Evolutionary conservation across 2,888 invertebrate genomes (phyloP), one percentile per base, ranked within the genome.

Genomic region (Leptinotarsa tumamoca): DNA sequence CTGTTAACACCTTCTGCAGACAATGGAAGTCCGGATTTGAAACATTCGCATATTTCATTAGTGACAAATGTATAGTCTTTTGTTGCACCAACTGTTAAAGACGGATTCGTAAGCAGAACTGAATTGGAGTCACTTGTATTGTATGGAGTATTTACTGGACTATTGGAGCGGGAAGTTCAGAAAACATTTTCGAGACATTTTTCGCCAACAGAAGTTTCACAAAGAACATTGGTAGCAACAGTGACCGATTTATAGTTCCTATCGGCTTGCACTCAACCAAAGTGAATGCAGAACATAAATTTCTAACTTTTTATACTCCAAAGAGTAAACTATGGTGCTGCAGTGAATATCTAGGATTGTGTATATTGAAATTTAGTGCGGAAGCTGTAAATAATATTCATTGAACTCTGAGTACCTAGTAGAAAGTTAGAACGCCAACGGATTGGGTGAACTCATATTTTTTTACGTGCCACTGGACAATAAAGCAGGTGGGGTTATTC

Each of bases 251-350:
- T 76, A 76, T 67, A 50, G 63, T 61, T 71, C 17, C 70, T 68
- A 72, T 73, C 76, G 73, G 70, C 27, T 76, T 76, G 66, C 66
- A 71, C 67, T 76, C 73, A 27, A 23, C 66, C 52, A 61, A 71
- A 71, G 21, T 67, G 61, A 73, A 76, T 76, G 71, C 73, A 67
- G 23, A 52, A 73, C 70, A 73, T 76, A 76, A 73, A 76, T 76
- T 70, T 66, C 51, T 56, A n/a, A 51, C 66, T 75, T 75, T 75
- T 75, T 72, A 67, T 18, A 66, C 1, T 23, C 21, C 21, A 63
- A 71, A 21, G 71, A 67, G 71, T 71, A 33, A 63, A 63, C 68
- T 63, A 10, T 63, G 17, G 33, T 43, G 63, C 43, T 4, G 33
- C 43, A 43, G 17, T n/a, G 23, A 58, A 58, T 10, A 58, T 43